These are phyloP conservation scores for Melanotaenia trifasciata DNA, from an alignment of 2,797 vertebrate species.

Conservation along the genomic window DNA sequence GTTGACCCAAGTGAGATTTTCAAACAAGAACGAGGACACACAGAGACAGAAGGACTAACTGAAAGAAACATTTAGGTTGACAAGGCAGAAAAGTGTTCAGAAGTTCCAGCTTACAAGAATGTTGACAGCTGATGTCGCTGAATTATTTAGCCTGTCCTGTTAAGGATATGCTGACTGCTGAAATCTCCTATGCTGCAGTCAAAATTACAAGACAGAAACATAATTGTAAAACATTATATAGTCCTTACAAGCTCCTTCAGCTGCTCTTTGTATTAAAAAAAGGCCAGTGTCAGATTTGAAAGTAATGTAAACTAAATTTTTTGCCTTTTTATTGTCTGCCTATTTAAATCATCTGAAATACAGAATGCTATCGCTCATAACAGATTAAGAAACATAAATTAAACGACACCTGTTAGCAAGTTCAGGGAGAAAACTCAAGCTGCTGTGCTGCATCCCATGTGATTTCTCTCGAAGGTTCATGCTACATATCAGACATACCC, in stretches of 20 bases:
- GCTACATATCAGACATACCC: too few relatives aligned
- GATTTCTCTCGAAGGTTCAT: not conserved
- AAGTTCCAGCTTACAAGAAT: not conserved
- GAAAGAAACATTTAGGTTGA: constrained; percentile 32
- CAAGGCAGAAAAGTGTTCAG: constrained; percentile 23
- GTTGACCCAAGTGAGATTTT: constrained; percentile 45
- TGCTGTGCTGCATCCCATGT: not conserved
- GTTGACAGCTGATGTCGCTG: constrained; percentile 8
- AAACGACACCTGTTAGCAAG: not conserved
- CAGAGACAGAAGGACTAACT: constrained; percentile 39
- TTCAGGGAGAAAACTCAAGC: not conserved
- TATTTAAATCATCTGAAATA: too few relatives aligned
- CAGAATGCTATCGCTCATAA: too few relatives aligned
- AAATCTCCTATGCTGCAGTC: constrained; percentile 4
- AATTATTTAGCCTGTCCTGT: constrained; percentile 8
- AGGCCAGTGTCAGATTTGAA: not conserved
- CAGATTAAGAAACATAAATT: not conserved
- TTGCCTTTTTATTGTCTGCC: too few relatives aligned
- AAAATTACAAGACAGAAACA: not conserved
- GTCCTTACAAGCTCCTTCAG: not conserved
- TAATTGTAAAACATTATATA: not conserved
- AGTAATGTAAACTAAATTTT: not conserved
- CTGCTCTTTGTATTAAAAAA: not conserved
- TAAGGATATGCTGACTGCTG: not conserved
- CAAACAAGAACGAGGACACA: constrained; percentile 24